These are phyloP conservation scores for Spialia ferax DNA, from an alignment of 2,888 invertebrate species.

Conservation along the genomic window DNA sequence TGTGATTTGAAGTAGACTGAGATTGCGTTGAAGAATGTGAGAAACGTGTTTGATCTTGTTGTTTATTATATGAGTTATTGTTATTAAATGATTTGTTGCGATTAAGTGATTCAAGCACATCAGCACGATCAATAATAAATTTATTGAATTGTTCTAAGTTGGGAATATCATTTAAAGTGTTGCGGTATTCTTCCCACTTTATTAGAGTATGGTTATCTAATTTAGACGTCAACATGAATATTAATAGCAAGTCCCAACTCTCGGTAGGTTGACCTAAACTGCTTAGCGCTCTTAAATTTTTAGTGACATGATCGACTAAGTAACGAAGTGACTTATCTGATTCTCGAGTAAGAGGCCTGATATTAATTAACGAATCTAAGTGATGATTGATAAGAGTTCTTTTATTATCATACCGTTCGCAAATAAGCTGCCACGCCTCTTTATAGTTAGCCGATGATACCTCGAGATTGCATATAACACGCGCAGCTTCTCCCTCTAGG, in stretches of 20 bases:
- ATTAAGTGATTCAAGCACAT: not conserved
- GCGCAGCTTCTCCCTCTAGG: not conserved
- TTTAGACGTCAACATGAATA: not conserved
- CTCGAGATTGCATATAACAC: slow-evolving; percentile 5
- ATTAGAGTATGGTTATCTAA: not conserved
- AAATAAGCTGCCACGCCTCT: not conserved
- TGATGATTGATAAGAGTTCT: slow-evolving; percentile 5
- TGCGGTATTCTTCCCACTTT: slow-evolving; percentile 1
- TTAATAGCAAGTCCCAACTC: not conserved
- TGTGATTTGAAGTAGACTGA: not conserved
- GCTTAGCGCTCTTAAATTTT: slow-evolving; percentile 1
- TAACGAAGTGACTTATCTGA: not conserved
- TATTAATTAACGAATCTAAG: not conserved
- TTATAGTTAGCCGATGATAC: not conserved
- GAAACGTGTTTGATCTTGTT: not conserved
- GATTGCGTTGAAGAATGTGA: not conserved
- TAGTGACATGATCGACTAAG: not conserved
- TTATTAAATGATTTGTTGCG: not conserved
- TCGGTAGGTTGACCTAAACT: not conserved
- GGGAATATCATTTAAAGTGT: not conserved
- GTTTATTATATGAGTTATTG: not conserved
- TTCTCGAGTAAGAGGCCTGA: not conserved
- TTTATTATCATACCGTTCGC: not conserved
- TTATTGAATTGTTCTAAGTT: not conserved
- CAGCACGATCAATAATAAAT: not conserved